phyloP scores from a whole-genome alignment of 2,113 vertebrate species.

The Pristiophorus japonicus region DNA sequence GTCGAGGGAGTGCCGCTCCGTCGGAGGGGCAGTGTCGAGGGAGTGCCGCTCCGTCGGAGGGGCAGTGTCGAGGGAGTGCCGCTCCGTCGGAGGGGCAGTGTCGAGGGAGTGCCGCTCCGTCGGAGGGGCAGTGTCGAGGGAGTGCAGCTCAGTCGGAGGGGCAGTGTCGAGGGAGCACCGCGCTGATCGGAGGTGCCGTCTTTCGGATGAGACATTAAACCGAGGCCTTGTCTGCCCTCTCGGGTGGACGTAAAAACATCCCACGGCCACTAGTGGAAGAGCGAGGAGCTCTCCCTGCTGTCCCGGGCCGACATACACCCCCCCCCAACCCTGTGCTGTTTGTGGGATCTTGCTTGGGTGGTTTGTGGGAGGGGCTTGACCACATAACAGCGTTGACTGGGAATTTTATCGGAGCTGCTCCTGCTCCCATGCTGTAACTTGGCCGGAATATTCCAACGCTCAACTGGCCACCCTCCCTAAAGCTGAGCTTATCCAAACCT shows the following conservation, averaged over 20 bases:
- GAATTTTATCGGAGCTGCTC: no score
- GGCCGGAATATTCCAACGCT: no score
- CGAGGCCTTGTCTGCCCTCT: neutral
- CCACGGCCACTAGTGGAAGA: no score
- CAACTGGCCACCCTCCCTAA: no score
- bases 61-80: neutral
- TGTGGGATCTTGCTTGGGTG: no score
- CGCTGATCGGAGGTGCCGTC: neutral
- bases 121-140: neutral
- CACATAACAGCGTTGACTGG: no score
- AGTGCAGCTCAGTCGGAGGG: neutral
- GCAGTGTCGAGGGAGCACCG: neutral
- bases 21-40: neutral
- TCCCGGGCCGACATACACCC: no score
- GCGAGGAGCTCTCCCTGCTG: no score
- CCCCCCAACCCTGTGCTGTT: no score
- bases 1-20: neutral
- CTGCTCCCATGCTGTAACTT: no score
- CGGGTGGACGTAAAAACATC: neutral
- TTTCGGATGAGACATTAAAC: neutral
- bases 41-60: neutral
- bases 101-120: neutral
- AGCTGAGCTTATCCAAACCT: no score
- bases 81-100: neutral
- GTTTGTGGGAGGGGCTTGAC: no score